Conservation (phyloP, 2,888 invertebrate species). For the Lydus trimaculatus region DNA sequence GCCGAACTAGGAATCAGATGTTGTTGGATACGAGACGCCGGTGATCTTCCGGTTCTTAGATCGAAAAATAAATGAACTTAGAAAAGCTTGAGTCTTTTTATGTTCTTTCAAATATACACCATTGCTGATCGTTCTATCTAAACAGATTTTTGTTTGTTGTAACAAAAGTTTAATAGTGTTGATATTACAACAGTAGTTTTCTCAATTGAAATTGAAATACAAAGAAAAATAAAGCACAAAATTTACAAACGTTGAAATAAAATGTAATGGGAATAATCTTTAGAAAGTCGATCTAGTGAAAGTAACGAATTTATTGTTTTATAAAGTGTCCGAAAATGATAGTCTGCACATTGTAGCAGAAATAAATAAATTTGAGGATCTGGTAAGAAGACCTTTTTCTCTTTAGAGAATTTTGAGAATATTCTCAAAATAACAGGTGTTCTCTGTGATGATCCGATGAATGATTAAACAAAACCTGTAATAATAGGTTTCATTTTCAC, state of each 20-base stretch:
- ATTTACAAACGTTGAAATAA: background rate
- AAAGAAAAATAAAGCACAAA: background rate
- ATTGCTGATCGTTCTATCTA: conserved; percentile 7
- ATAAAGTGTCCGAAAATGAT: background rate
- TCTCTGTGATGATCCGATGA: background rate
- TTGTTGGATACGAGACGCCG: conserved; percentile 24
- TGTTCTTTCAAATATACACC: background rate
- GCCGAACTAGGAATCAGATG: background rate
- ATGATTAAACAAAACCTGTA: background rate
- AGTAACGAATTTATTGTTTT: conserved; percentile 2
- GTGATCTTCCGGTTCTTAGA: conserved; percentile 35
- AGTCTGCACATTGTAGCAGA: background rate
- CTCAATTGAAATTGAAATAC: background rate
- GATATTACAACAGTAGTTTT: background rate
- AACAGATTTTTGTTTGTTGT: background rate
- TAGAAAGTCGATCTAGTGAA: conserved; percentile 7
- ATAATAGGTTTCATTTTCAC: background rate
- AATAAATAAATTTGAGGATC: background rate
- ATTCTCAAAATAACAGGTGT: too few relatives aligned
- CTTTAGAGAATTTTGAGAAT: too few relatives aligned
- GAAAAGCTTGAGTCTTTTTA: conserved; percentile 24
- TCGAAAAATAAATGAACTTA: conserved; percentile 38
- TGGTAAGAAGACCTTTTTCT: background rate
- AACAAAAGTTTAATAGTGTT: background rate
- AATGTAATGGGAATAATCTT: background rate